phyloP scores from a whole-genome alignment of 1,140 invertebrate genomes.

The Pseudomyrmex gracilis region DNA sequence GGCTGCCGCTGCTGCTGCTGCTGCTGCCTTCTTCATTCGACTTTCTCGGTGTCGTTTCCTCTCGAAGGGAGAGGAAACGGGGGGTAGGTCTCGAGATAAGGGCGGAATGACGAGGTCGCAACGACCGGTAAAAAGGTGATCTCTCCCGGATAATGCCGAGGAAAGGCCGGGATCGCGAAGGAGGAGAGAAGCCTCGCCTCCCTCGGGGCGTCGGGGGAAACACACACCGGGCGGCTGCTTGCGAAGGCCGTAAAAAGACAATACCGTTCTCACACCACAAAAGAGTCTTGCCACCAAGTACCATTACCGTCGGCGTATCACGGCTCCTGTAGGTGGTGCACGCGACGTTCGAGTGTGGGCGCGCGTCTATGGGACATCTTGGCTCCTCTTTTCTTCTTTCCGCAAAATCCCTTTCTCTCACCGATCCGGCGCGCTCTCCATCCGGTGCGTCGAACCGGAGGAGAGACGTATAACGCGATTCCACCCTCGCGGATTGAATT shows the following conservation, averaged over 20 bases:
- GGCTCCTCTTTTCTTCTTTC: not conserved
- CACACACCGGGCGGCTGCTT: slow-evolving; percentile 65
- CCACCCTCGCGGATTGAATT: slow-evolving; percentile 70
- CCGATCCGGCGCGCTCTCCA: not conserved
- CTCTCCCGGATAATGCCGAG: slow-evolving; percentile 81
- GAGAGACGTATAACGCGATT: slow-evolving; percentile 24
- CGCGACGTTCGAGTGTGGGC: not conserved
- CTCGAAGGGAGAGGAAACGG: slow-evolving; percentile 48
- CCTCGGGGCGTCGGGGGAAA: slow-evolving; percentile 70
- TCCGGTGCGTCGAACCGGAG: slow-evolving; percentile 13
- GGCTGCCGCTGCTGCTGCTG: slow-evolving; percentile 35
- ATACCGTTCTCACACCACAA: slow-evolving; percentile 78
- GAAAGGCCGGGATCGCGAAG: slow-evolving; percentile 49
- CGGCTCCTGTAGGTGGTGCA: slow-evolving; percentile 37
- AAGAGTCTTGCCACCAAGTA: slow-evolving; percentile 72
- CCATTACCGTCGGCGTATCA: slow-evolving; percentile 58
- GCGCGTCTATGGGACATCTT: slow-evolving; percentile 6
- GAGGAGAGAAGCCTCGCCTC: slow-evolving; percentile 59
- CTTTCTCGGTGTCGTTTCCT: slow-evolving; percentile 57
- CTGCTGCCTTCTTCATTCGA: slow-evolving; percentile 60
- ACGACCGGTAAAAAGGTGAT: slow-evolving; percentile 86
- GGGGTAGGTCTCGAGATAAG: slow-evolving; percentile 82
- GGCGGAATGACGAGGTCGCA: slow-evolving; percentile 85
- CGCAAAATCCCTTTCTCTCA: slow-evolving; percentile 4
- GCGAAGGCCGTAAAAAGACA: slow-evolving; percentile 83